Evolutionary conservation across 2,113 vertebrate genomes (phyloP).

Genomic region (Laticauda laticaudata): DNA sequence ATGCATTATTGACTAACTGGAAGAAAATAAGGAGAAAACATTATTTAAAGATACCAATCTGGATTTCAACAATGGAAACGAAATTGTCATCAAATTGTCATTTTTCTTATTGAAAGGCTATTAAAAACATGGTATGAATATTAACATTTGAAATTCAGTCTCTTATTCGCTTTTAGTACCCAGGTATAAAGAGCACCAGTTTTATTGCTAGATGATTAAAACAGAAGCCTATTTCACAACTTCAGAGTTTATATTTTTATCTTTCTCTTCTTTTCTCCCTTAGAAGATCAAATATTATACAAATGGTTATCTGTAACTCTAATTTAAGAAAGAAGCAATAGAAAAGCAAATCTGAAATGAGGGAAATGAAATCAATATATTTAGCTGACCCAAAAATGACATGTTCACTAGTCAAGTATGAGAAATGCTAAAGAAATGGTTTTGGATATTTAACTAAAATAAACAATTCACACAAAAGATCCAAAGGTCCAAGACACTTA

Average conservation of each 20-base stretch:
- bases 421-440: conserved; percentile 39
- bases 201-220: conserved; percentile 10
- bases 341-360: conserved; percentile 15
- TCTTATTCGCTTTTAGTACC: conserved; percentile 10
- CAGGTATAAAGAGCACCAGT: neutral
- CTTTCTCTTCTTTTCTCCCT: neutral
- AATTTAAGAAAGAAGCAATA: conserved; percentile 8
- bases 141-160: neutral
- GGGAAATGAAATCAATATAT: conserved; percentile 15
- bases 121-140: neutral
- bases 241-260: conserved; percentile 27
- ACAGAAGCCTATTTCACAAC: conserved; percentile 11
- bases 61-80: too few relatives aligned
- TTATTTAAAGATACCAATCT: too few relatives aligned
- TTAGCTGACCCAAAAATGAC: conserved; percentile 18
- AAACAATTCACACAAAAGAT: conserved; percentile 40
- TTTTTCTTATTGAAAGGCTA: neutral
- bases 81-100: neutral
- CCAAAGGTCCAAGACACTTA: conserved; percentile 51
- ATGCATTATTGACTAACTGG: too few relatives aligned
- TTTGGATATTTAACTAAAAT: conserved; percentile 44
- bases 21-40: too few relatives aligned
- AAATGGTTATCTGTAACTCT: conserved; percentile 22
- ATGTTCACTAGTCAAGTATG: conserved; percentile 36
- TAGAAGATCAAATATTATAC: conserved; percentile 27